These are phyloP conservation scores for Geopemphigus sp. DNA, from an alignment of 1,140 invertebrate species.

Conservation along the genomic window DNA sequence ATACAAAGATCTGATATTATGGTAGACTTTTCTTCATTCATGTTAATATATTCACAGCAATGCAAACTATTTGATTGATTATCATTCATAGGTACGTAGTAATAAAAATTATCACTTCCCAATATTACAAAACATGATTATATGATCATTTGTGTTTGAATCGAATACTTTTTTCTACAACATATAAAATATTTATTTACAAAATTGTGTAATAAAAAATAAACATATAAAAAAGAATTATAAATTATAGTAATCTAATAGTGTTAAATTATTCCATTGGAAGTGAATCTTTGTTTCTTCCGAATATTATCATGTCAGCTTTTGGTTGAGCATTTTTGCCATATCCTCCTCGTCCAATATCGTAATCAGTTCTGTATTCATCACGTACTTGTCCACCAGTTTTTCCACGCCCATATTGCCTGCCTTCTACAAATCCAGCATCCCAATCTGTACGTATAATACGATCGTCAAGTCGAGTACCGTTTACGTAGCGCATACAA, in stretches of 20 bases:
- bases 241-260: not conserved
- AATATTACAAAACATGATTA: conserved; percentile 30
- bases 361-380: conserved; percentile 97
- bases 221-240: conserved; percentile 1
- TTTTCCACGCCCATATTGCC: conserved; percentile 97
- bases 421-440: conserved; percentile 96
- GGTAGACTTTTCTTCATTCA: conserved; percentile 58
- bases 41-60: conserved; percentile 62
- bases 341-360: conserved; percentile 93
- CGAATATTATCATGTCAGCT: conserved; percentile 56
- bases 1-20: conserved; percentile 63
- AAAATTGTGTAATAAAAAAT: not conserved
- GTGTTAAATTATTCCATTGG: conserved; percentile 32
- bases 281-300: conserved; percentile 36
- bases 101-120: conserved; percentile 32
- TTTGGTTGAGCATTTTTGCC: conserved; percentile 90
- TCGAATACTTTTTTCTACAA: conserved; percentile 41
- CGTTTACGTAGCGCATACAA: conserved; percentile 95
- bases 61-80: conserved; percentile 55
- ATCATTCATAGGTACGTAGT: conserved; percentile 31
- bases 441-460: conserved; percentile 99
- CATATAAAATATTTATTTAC: conserved; percentile 50
- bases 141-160: conserved; percentile 24
- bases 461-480: conserved; percentile 93
- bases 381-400: conserved; percentile 98